Base-by-base conservation (phyloP, 2,888 invertebrate species). In the Formica aserva region DNA sequence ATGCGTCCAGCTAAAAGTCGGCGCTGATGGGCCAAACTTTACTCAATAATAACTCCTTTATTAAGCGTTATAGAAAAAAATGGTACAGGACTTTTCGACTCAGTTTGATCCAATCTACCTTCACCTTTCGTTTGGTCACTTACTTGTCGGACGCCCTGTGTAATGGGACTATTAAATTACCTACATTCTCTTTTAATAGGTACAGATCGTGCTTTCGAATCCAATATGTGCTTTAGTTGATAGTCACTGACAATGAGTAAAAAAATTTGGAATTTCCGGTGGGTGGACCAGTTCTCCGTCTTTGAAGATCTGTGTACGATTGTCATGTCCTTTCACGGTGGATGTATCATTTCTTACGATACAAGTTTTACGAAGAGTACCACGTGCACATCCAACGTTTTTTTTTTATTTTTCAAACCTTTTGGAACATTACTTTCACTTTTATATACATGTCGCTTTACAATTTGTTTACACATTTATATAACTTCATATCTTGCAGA, bases 271-370 rank as follows among this genome's bases (percentile, higher is more conserved):
- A 91, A 92, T 91, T 91, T 84, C 72, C 88, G 78, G 92, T 92
- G 92, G 92, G 93, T 92, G 92, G 91, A 92, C 92, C 92, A 89
- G 92, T 93, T 86, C 87, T 88, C 85, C 72, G 86, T 88, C 87
- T 87, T 76, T 81, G 85, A 90, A 89, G 91, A 92, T 91, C 87
- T 87, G 76, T 88, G 84, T 69, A 65, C 55, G 69, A 78, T 48
- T 80, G 74, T 52, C 66, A 66, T 83, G 74, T 88, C 86, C 81
- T 90, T 89, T 90, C 86, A 84, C 87, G 85, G 82, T 52, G 65
- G 48, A 75, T 38, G 45, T 35, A 62, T 72, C 80, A 35, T 11
- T 80, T 48, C 62, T 48, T 45, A 18, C 26, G 26, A 26, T 22
- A 22, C 35, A 38, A 80, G 26, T 67, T 78, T 78, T 69, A 78